These are phyloP conservation scores for Balaenoptera acutorostrata DNA, from an alignment of 2,113 vertebrate genomes.

Conservation along the genomic window DNA sequence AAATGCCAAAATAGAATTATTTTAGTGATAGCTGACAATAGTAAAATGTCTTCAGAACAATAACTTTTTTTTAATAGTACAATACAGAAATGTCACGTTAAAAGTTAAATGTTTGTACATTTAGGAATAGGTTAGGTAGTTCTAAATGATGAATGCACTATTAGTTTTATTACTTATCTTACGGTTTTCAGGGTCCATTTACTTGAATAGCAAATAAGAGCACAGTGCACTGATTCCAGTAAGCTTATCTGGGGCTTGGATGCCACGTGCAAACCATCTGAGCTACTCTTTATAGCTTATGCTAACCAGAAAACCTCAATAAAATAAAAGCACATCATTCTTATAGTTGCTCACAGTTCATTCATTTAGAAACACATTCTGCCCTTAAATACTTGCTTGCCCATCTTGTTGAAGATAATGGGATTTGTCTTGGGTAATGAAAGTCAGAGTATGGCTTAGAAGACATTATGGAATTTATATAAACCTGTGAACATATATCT, in stretches of 20 bases:
- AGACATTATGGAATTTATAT: background rate
- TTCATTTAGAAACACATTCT: slow-evolving; percentile 43
- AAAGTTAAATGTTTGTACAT: slow-evolving; percentile 20
- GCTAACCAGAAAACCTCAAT: slow-evolving; percentile 31
- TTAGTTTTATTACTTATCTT: slow-evolving; percentile 47
- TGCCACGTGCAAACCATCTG: slow-evolving; percentile 25
- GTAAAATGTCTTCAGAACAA: background rate
- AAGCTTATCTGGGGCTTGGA: background rate
- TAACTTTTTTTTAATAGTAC: background rate
- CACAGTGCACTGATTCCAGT: background rate
- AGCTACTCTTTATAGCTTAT: slow-evolving; percentile 32
- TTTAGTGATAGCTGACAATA: background rate
- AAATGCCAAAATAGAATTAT: background rate
- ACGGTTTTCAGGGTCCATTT: slow-evolving; percentile 44
- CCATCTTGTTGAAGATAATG: slow-evolving; percentile 35
- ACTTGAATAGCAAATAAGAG: slow-evolving; percentile 38
- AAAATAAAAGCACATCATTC: slow-evolving; percentile 41
- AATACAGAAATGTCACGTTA: slow-evolving; percentile 4
- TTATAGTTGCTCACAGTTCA: slow-evolving; percentile 20
- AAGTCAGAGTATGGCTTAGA: slow-evolving; percentile 26
- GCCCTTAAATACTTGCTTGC: background rate
- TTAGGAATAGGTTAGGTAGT: slow-evolving; percentile 18
- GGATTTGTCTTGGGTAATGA: slow-evolving; percentile 27
- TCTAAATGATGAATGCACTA: background rate
- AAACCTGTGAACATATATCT: background rate